phyloP scores from a whole-genome alignment of 2,113 vertebrate genomes.

The Struthio camelus region DNA sequence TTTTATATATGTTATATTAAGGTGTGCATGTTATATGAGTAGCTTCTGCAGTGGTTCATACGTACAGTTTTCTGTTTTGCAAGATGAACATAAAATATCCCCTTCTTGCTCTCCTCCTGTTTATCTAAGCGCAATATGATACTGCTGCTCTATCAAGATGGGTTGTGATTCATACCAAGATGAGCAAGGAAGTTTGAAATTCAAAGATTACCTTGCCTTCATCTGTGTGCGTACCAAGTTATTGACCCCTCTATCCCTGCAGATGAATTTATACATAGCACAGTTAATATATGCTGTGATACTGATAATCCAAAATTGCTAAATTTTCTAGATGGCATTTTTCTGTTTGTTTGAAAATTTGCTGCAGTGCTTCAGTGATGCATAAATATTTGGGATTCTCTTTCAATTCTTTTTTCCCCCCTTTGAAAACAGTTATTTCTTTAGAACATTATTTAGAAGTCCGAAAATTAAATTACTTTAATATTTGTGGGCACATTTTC shows the following conservation, averaged over 20 bases:
- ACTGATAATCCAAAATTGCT: background rate
- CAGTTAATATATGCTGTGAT: background rate
- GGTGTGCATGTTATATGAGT: background rate
- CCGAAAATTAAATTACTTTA: slow-evolving; percentile 39
- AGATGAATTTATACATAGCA: background rate
- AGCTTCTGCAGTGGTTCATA: background rate
- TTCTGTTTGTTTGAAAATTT: background rate
- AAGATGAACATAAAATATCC: background rate
- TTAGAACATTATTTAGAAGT: slow-evolving; percentile 12
- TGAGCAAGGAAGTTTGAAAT: background rate
- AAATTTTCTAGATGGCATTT: background rate
- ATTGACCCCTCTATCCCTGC: background rate
- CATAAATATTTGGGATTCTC: background rate
- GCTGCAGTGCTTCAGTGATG: background rate
- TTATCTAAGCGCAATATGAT: background rate
- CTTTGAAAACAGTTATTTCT: background rate
- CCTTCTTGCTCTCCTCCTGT: background rate
- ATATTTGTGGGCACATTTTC: slow-evolving; percentile 33
- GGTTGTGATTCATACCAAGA: background rate
- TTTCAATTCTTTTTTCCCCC: background rate
- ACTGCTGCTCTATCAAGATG: background rate
- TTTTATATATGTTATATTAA: background rate
- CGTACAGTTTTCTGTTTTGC: background rate
- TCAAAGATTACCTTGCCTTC: background rate
- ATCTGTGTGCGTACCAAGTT: background rate